A percentile compares a stretch with the other conserved stretches of the same genome.
These are phyloP conservation scores for Schlechtendalia chinensis DNA, from an alignment of 1,140 invertebrate species.

Conservation along the genomic window DNA sequence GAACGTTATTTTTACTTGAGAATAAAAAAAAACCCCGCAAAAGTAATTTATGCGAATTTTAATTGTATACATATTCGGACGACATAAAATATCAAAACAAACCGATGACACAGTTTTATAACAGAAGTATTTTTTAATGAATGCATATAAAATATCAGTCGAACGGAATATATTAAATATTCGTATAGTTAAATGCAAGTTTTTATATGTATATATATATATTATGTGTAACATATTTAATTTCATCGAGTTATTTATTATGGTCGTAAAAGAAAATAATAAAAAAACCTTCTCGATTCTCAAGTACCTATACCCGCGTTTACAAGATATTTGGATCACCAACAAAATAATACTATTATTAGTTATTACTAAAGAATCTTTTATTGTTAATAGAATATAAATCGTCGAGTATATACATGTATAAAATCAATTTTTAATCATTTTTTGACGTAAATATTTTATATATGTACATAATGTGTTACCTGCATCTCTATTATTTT, in stretches of 20 bases:
- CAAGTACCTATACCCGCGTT: no score
- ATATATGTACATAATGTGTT: neutral
- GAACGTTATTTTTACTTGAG: no score
- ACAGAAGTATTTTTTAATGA: no score
- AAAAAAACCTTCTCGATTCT: neutral
- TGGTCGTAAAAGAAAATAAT: neutral
- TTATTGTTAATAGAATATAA: constrained; percentile 5
- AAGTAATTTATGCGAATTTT: no score
- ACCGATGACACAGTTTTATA: neutral
- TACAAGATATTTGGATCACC: neutral
- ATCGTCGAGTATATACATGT: neutral
- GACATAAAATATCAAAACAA: neutral
- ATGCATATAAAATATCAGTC: no score
- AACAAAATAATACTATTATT: constrained; percentile 1
- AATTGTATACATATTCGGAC: neutral
- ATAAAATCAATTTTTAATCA: constrained; percentile 7
- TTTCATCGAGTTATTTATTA: neutral
- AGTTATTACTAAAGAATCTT: neutral
- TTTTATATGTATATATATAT: neutral
- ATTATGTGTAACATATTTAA: no score
- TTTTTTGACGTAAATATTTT: neutral
- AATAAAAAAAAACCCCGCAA: no score
- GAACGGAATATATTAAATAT: neutral
- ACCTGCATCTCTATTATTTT: neutral
- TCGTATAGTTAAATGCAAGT: neutral